Base-by-base conservation (phyloP, 2,888 invertebrate species). In the Cybosia mesomella region DNA sequence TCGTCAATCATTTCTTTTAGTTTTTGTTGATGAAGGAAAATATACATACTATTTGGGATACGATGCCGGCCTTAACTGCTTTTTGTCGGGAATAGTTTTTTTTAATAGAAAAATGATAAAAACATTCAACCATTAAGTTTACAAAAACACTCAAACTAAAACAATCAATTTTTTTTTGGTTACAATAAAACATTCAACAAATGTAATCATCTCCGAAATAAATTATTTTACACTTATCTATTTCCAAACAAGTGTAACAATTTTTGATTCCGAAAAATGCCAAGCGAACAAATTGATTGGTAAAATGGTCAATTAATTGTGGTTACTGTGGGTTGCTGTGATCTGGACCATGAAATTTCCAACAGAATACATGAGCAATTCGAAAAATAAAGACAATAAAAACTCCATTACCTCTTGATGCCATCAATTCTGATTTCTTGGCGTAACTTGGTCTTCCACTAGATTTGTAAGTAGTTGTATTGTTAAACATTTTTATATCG, bases 401-500 rank as follows among this genome's bases (percentile, higher is more conserved):
- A 67, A 65, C 76, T 78, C 75, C 84, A 87, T 86, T 81, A 90
- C 90, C 73, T 84, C 84, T 89, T 73, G 77, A 75, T 74, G 78
- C 63, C 74, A 73, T 80, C 69, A 76, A 74, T 73, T 85, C 81
- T 68, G 71, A 74, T 72, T 82, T 87, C 73, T 83, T 74, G 61
- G 72, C 78, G 71, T 88, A 89, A 79, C 83, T 84, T 58, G 79
- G 72, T 24, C 84, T 78, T 43, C 85, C 70, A 34, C 79, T 76
- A 57, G 83, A 82, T 79, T 83, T 87, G 70, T 87, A 88, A 59
- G 89, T 89, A 74, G 88, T 88, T 69, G 91, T 88, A 66, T 90
- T 91, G 81, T 91, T 91, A 79, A 93, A 92, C 93, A 93, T 92
- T 70, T 75, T 28, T 67, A 34, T 1, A 63, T 61, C 53, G 67